A percentile compares a stretch with the other conserved stretches of the same genome.
Evolutionary conservation across 2,888 invertebrate species (phyloP).

Genomic region (Ochropacha duplaris): DNA sequence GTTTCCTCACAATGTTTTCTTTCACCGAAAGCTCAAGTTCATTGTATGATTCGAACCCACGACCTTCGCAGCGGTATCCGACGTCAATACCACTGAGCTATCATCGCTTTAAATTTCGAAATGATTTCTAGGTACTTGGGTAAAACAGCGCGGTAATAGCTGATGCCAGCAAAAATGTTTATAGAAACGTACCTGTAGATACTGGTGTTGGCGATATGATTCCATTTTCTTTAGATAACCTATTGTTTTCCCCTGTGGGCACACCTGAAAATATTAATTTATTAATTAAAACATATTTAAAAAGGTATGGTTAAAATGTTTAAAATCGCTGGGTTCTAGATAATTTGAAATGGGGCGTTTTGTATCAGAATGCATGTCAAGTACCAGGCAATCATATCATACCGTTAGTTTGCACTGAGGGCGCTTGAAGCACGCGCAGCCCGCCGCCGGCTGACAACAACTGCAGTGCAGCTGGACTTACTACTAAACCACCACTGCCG

Average conservation of each 20-base stretch:
- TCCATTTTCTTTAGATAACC: conserved; percentile 68
- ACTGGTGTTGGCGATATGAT: conserved; percentile 56
- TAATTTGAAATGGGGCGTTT: no score
- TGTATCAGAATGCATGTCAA: conserved; percentile 4
- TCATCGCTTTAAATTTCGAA: no score
- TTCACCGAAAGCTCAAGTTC: no score
- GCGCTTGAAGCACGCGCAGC: conserved; percentile 66
- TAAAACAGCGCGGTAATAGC: no score
- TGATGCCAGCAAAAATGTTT: not conserved
- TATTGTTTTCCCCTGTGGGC: conserved; percentile 51
- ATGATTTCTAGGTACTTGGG: no score
- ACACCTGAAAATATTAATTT: conserved; percentile 48
- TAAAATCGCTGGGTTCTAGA: no score
- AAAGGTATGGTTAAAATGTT: no score
- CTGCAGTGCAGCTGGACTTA: conserved; percentile 73
- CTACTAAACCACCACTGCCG: conserved; percentile 74
- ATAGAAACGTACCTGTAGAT: conserved; percentile 51
- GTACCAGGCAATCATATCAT: conserved; percentile 33
- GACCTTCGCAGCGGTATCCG: no score
- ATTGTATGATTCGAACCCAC: no score
- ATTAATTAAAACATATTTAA: no score
- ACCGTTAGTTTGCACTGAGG: conserved; percentile 62
- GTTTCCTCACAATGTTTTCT: no score
- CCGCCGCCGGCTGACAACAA: conserved; percentile 66
- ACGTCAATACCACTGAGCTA: no score